These are phyloP conservation scores for Aptenodytes forsteri DNA, from an alignment of 2,113 vertebrate species.

Conservation along the genomic window DNA sequence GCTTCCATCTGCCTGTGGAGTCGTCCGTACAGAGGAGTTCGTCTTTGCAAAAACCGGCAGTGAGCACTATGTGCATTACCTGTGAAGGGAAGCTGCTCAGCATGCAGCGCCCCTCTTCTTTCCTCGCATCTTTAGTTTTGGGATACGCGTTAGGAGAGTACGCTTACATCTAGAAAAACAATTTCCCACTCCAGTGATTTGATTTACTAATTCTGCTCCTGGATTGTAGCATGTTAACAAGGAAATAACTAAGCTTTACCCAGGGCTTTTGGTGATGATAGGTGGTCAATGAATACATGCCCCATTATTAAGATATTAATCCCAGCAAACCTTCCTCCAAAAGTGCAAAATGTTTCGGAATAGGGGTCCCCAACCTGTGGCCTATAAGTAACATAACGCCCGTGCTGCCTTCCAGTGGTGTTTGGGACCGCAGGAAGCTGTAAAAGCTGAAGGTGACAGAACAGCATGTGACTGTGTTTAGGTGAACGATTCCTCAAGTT, in stretches of 20 bases:
- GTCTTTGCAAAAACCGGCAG: background rate
- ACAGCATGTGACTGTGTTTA: rapidly evolving
- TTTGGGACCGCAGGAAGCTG: background rate
- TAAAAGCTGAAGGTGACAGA: background rate
- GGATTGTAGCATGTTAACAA: background rate
- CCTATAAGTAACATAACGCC: rapidly evolving
- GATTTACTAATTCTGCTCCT: background rate
- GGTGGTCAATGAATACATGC: background rate
- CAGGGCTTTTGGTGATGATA: background rate
- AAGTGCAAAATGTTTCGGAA: background rate
- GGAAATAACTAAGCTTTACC: background rate
- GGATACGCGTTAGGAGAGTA: background rate
- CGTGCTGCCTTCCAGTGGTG: rapidly evolving
- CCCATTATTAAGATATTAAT: background rate
- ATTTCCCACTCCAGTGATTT: background rate
- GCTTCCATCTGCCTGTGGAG: background rate
- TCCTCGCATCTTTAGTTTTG: background rate
- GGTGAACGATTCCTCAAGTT: background rate
- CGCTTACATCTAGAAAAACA: rapidly evolving
- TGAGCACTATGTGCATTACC: rapidly evolving
- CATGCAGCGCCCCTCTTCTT: background rate
- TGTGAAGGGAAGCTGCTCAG: background rate
- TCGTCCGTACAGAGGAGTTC: background rate
- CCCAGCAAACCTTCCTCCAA: background rate
- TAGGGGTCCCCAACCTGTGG: background rate